Base-by-base conservation (phyloP, 2,113 vertebrate species). In the Marcusenius ussheri region DNA sequence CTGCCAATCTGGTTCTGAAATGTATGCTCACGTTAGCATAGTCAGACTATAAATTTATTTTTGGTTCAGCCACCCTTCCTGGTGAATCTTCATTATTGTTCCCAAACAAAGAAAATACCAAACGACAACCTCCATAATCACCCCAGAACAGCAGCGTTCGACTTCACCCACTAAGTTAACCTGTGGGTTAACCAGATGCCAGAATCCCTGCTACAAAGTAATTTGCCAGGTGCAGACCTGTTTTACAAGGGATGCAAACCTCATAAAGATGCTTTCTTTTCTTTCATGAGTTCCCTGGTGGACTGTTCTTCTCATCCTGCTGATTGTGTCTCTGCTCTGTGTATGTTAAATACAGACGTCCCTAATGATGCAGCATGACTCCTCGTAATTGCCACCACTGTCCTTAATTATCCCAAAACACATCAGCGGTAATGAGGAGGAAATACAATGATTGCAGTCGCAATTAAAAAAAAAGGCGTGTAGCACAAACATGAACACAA, bases 331-430 rank as follows among this genome's bases (percentile, higher is more conserved):
- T 91, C 88, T 92, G 92, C 91, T 91, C 88, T 92, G 92, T 88
- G 74, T 90, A 70, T 90, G 89, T 91, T 88, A 90, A 93, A 94
- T 91, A 90, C 91, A 91, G 90, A 88, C 92, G 89, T 92, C 93
- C 93, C 92, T 89, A 50, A 90, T 92, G 94, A 93, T 90, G 91
- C 90, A 27, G 89, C 91, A 89, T 90, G 89, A 91, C 88, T 88
- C 11, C 92, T 89, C 91, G 92, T 94, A 92, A 95, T 95, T 93
- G 92, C 85, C 88, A 91, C 91, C 89, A 90, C 93, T 94, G 93
- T 92, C 94, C 93, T 94, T 93, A 95, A 94, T 95, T 93, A 93
- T 92, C 90, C 89, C 10, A 92, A 94, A 93, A 95, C 93, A 93
- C 93, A 91, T 94, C 93, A 92, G 86, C 90, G 2, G 85, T 93